phyloP scores from a whole-genome alignment of 1,140 invertebrate genomes.

The Neomicropteryx cornuta region DNA sequence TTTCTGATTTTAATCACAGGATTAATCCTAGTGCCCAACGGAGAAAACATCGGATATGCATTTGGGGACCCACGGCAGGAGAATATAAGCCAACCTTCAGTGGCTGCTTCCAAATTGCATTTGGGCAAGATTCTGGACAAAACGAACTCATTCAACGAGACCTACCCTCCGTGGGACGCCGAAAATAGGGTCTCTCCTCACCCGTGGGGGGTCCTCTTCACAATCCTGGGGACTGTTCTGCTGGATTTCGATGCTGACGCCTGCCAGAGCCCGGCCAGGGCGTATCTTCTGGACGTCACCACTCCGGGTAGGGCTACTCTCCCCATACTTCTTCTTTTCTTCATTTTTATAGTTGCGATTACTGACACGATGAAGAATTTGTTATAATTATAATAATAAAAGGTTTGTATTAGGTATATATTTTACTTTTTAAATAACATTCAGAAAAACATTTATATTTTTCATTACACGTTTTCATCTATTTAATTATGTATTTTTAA shows the following conservation, averaged over 20 bases:
- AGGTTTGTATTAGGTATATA: slow-evolving; percentile 1
- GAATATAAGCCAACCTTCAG: slow-evolving; percentile 22
- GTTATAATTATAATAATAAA: too few relatives aligned
- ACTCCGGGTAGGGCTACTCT: slow-evolving; percentile 53
- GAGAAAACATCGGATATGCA: slow-evolving; percentile 67
- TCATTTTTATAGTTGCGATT: too few relatives aligned
- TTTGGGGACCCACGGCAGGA: slow-evolving; percentile 56
- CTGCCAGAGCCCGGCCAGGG: slow-evolving; percentile 86
- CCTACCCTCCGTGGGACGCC: background rate
- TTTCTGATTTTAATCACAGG: too few relatives aligned
- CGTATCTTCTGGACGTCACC: slow-evolving; percentile 88
- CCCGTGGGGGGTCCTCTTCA: slow-evolving; percentile 85
- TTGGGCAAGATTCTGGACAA: slow-evolving; percentile 28
- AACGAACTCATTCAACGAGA: slow-evolving; percentile 17
- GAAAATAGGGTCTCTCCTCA: slow-evolving; percentile 38
- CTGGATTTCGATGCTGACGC: slow-evolving; percentile 94
- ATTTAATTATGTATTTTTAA: too few relatives aligned
- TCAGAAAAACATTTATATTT: background rate
- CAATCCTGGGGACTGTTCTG: slow-evolving; percentile 84
- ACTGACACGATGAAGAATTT: too few relatives aligned
- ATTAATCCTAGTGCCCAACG: slow-evolving; percentile 82
- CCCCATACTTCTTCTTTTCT: slow-evolving; percentile 2
- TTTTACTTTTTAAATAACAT: slow-evolving; percentile 3
- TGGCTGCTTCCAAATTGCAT: slow-evolving; percentile 26
- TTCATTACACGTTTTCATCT: too few relatives aligned